These are phyloP conservation scores for Eretmodus cyanostictus DNA, from an alignment of 2,113 vertebrate genomes.

Conservation along the genomic window DNA sequence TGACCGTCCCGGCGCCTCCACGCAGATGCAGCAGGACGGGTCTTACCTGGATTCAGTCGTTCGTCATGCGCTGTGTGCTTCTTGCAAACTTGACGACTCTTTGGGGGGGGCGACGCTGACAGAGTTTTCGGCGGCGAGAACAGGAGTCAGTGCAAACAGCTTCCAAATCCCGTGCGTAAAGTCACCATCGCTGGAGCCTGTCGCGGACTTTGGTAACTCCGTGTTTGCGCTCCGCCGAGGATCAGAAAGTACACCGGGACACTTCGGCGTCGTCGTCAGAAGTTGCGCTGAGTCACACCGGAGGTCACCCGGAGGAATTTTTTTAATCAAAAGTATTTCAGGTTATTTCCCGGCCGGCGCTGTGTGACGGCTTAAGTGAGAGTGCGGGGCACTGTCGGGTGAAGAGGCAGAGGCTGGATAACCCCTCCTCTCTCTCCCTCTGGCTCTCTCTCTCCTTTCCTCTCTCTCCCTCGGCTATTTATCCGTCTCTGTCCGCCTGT, in stretches of 20 bases:
- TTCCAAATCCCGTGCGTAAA: conserved; percentile 52
- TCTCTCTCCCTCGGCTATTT: background rate
- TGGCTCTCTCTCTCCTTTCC: background rate
- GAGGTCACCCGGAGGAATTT: conserved; percentile 53
- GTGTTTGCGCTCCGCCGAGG: conserved; percentile 1
- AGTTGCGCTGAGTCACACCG: conserved; percentile 75
- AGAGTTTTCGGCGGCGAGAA: background rate
- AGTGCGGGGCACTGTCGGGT: conserved; percentile 59
- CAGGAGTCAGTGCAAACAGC: conserved; percentile 11
- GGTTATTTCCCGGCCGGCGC: conserved; percentile 88
- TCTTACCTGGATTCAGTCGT: conserved; percentile 37
- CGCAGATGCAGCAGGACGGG: background rate
- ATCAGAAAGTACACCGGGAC: conserved; percentile 48
- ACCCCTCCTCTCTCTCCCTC: conserved; percentile 45
- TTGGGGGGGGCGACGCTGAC: background rate
- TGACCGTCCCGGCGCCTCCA: background rate
- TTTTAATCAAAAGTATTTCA: conserved; percentile 72
- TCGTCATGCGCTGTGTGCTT: background rate
- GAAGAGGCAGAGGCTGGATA: conserved; percentile 39
- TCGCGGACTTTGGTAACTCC: conserved; percentile 72
- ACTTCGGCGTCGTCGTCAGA: conserved; percentile 73
- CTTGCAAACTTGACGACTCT: background rate
- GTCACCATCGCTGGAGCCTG: conserved; percentile 49
- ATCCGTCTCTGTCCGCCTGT: background rate
- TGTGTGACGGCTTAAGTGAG: conserved; percentile 80